Base-by-base conservation (phyloP, 2,888 invertebrate genomes). In the Stomorhina lunata region DNA sequence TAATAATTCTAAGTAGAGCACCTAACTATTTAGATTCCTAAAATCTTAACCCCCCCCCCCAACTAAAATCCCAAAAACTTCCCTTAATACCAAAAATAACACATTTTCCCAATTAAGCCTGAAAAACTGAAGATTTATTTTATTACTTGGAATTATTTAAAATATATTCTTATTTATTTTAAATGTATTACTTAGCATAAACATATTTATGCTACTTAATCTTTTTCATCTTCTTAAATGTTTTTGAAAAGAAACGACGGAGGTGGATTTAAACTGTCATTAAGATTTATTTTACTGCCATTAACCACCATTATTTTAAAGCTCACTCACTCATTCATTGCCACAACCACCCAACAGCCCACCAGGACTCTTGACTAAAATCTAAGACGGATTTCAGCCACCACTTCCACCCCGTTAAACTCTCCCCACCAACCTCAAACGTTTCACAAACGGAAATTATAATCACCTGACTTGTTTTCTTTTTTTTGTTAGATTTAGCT, bases 261-360 rank as follows among this genome's bases (percentile, higher is more conserved):
- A 78, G 81, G 63, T 81, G 69, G 81, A 78, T 78, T 77, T 69
- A 78, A 69, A 73, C 48, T 78, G 77, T 48, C 78, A 81, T 78
- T 78, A 81, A 73, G 73, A 81, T 78, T 81, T 81, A 78, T 73
- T 81, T 78, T 69, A 48, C 63, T 63, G 73, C 63, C 73, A 78
- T 78, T 78, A 81, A 81, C 81, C 78, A 78, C 73, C 73, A 65
- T 73, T 43, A 45, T 32, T 50, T 40, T 29, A n/a, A 12, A 43
- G 9, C 32, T 68, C 45, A 55, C 9, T 40, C 37, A 68, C 43
- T 37, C 17, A 29, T 17, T 40, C 29, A n/a, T 9, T 43, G 4
- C 32, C 15, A 5, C 17, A 37, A 15, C 29, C 4, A 50, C 59
- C 17, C 10, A n/a, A n/a, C n/a, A n/a, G n/a, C n/a, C n/a, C n/a